Evolutionary conservation across 2,113 vertebrate genomes (phyloP).

Genomic region (Notothenia rossii): DNA sequence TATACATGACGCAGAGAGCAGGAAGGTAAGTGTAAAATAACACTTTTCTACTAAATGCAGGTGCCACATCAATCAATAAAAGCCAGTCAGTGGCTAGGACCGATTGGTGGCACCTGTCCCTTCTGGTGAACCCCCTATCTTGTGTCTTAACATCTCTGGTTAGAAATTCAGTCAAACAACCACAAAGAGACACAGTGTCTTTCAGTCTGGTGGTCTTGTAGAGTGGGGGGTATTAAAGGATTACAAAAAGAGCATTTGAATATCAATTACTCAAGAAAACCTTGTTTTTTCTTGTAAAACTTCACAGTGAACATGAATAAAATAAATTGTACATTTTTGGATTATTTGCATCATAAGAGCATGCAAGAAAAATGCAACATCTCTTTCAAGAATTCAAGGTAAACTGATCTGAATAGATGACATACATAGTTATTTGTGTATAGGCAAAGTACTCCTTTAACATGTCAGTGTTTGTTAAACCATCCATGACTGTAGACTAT

Average conservation of each 20-base stretch:
- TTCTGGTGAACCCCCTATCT: neutral
- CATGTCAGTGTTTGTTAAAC: neutral
- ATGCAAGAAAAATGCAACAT: too few species aligned
- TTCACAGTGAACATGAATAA: too few species aligned
- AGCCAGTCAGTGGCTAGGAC: neutral
- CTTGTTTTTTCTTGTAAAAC: too few species aligned
- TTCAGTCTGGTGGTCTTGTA: neutral
- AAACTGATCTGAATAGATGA: too few species aligned
- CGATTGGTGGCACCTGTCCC: neutral
- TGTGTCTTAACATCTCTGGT: neutral
- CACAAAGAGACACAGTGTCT: neutral
- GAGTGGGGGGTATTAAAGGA: too few species aligned
- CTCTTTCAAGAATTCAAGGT: too few species aligned
- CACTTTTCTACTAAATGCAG: neutral
- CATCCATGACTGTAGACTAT: neutral
- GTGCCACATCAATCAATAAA: neutral
- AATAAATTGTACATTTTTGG: too few species aligned
- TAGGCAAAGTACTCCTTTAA: neutral
- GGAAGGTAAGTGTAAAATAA: conserved; percentile 6
- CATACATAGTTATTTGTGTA: neutral
- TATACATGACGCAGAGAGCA: neutral
- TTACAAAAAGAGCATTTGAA: too few species aligned
- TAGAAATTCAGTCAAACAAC: neutral
- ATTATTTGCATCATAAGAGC: too few species aligned
- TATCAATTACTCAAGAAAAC: too few species aligned